A percentile compares a stretch with the other conserved stretches of the same genome.
phyloP scores from a whole-genome alignment of 2,888 invertebrate species.

The Amphimallon solstitiale region DNA sequence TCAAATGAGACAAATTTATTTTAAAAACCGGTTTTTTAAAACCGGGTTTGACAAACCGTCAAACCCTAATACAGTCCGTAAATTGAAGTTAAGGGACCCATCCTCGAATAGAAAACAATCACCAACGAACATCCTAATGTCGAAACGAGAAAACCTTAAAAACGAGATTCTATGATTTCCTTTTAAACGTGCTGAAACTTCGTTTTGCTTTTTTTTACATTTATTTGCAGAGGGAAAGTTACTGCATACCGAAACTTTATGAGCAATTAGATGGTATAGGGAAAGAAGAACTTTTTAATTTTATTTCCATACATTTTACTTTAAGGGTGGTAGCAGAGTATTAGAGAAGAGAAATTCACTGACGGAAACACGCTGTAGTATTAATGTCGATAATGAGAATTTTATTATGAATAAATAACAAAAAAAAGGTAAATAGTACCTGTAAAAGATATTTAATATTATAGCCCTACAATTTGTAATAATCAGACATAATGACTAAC shows the following conservation, averaged over 20 bases:
- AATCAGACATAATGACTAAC: no score
- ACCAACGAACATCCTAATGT: no score
- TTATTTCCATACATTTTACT: constrained; percentile 1
- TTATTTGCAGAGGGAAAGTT: not conserved
- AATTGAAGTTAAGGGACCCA: constrained; percentile 5
- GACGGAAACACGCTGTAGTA: not conserved
- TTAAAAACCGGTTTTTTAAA: no score
- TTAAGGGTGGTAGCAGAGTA: no score
- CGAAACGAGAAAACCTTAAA: no score
- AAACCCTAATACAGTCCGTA: constrained; percentile 7
- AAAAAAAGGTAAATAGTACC: no score
- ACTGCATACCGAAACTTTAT: not conserved
- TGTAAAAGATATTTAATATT: no score
- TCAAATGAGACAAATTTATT: no score
- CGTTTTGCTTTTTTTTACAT: no score
- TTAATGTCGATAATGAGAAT: not conserved
- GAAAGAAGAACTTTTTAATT: constrained; percentile 3
- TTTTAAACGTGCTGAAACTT: not conserved
- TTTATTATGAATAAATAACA: not conserved
- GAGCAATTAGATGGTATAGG: constrained; percentile 1
- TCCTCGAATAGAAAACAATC: no score
- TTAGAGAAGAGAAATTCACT: not conserved
- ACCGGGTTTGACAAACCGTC: no score
- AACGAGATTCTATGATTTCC: not conserved
- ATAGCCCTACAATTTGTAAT: no score